Conservation (phyloP, 2,888 invertebrate genomes). For the Macropis europaea region DNA sequence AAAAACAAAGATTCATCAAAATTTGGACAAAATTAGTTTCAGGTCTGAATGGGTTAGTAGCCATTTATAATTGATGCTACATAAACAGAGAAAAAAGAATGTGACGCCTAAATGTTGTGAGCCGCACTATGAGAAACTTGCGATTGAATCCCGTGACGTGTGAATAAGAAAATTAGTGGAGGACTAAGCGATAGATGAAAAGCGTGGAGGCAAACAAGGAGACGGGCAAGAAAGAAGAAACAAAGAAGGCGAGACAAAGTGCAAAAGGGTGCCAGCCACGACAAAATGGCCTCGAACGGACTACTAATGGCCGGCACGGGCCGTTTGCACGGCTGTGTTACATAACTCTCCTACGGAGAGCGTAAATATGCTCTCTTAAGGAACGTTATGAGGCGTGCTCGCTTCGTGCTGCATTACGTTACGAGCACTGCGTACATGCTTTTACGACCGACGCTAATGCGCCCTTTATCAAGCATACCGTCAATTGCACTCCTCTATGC, state of each 20-base stretch:
- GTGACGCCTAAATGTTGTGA: too few relatives aligned
- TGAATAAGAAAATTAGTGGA: conserved; percentile 1
- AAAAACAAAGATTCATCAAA: too few relatives aligned
- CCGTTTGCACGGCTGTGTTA: conserved; percentile 54
- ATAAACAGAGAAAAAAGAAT: too few relatives aligned
- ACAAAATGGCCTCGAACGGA: conserved; percentile 50
- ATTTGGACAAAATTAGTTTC: too few relatives aligned
- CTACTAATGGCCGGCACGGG: conserved; percentile 53
- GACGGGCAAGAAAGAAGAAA: conserved; percentile 2
- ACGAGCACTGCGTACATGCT: conserved; percentile 65
- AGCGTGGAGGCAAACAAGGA: not conserved
- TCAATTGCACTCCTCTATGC: conserved; percentile 46
- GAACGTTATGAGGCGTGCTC: conserved; percentile 46
- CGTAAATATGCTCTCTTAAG: conserved; percentile 49
- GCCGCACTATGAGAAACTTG: too few relatives aligned
- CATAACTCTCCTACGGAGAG: conserved; percentile 55
- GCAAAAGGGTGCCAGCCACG: conserved; percentile 42
- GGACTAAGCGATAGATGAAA: not conserved
- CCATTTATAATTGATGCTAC: too few relatives aligned
- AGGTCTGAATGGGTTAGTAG: too few relatives aligned
- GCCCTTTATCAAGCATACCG: conserved; percentile 67
- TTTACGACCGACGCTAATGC: conserved; percentile 74
- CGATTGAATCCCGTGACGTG: too few relatives aligned
- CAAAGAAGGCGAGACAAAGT: conserved; percentile 9
- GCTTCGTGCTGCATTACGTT: conserved; percentile 40